phyloP scores from a whole-genome alignment of 2,113 vertebrate species.

The Nanorana parkeri region DNA sequence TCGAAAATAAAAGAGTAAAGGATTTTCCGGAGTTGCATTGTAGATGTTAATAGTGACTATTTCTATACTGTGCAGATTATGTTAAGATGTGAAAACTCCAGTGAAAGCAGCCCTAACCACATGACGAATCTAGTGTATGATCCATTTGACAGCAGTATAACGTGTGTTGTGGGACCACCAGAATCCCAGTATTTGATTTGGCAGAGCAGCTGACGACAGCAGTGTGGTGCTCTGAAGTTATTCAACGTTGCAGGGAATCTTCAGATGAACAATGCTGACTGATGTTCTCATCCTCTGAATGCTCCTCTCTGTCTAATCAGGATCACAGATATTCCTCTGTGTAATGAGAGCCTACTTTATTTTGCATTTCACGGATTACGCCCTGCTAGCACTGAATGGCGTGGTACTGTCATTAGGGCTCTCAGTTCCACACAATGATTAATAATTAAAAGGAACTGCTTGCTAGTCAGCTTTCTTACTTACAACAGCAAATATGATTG shows the following conservation, averaged over 20 bases:
- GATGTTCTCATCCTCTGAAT: conserved; percentile 26
- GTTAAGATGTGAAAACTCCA: neutral
- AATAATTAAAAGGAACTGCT: conserved; percentile 39
- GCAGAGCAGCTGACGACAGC: neutral
- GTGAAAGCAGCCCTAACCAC: neutral
- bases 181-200: conserved; percentile 7
- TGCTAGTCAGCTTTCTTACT: conserved; percentile 24
- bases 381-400: conserved; percentile 25
- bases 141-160: neutral
- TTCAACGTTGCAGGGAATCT: conserved; percentile 22
- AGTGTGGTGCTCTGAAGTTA: conserved; percentile 25
- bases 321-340: conserved; percentile 7
- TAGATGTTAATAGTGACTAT: neutral
- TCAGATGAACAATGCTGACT: conserved; percentile 42
- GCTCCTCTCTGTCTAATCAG: conserved; percentile 26
- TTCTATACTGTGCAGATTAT: neutral
- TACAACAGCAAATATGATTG: conserved; percentile 25
- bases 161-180: neutral
- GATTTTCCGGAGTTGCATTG: neutral
- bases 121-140: neutral
- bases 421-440: conserved; percentile 30
- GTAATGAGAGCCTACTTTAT: conserved; percentile 26
- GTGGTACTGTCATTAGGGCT: conserved; percentile 21
- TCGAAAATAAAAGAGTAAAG: neutral
- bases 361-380: conserved; percentile 19